A percentile compares a stretch with the other conserved stretches of the same genome.
These are phyloP conservation scores for Cyanoderma ruficeps DNA, from an alignment of 2,113 vertebrate species.

Conservation along the genomic window DNA sequence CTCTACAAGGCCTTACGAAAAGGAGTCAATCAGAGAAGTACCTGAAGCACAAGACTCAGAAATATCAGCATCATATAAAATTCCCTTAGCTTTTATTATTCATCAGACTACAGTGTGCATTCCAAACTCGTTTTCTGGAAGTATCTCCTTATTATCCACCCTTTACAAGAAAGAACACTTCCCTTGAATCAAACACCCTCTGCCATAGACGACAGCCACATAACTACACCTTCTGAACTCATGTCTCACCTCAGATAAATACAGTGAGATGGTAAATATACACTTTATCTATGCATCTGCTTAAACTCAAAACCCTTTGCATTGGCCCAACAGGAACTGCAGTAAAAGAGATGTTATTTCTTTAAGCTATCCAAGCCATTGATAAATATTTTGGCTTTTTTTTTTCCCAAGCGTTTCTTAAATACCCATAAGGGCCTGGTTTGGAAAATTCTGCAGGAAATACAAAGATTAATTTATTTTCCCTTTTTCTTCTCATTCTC, in stretches of 20 bases:
- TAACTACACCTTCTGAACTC: neutral
- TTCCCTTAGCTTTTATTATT: neutral
- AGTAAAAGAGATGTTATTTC: neutral
- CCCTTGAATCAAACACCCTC: neutral
- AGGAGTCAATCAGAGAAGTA: neutral
- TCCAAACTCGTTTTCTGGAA: neutral
- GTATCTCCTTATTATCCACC: neutral
- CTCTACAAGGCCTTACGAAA: neutral
- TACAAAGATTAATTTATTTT: neutral
- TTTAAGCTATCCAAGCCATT: neutral
- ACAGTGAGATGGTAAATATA: neutral
- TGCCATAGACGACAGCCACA: neutral
- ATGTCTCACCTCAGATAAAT: neutral
- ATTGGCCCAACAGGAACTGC: neutral
- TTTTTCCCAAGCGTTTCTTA: neutral
- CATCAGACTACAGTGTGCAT: neutral
- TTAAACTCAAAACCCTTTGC: neutral
- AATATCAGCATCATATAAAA: neutral
- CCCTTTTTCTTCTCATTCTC: neutral
- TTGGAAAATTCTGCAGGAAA: neutral
- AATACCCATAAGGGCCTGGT: neutral
- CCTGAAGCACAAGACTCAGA: neutral
- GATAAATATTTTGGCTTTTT: neutral
- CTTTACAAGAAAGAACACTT: neutral
- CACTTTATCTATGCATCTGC: neutral